Evolutionary conservation across 2,888 invertebrate species (phyloP).

Genomic region (Coenonympha glycerion): DNA sequence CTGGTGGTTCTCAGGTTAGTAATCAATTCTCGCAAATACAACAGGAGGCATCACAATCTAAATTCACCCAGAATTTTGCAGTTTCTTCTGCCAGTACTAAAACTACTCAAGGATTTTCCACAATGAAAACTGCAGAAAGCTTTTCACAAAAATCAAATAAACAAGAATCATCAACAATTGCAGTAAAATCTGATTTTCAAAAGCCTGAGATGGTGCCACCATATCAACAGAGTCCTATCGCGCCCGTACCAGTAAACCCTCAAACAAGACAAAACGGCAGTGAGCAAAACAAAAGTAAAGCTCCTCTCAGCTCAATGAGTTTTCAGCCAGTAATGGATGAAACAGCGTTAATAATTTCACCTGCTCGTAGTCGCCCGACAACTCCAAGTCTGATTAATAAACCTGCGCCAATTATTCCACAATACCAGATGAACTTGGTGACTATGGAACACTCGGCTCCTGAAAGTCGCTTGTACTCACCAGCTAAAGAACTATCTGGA

Average conservation of each 20-base stretch:
- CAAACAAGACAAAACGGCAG: constrained; percentile 32
- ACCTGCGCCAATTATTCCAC: constrained; percentile 84
- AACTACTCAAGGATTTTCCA: constrained; percentile 47
- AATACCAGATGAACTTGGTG: constrained; percentile 85
- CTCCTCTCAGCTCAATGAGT: constrained; percentile 74
- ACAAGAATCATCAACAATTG: constrained; percentile 55
- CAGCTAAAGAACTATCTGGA: constrained; percentile 75
- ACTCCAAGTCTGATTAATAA: constrained; percentile 84
- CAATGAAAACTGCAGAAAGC: constrained; percentile 59
- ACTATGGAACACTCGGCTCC: constrained; percentile 79
- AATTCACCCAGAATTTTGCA: constrained; percentile 44
- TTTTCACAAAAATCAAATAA: constrained; percentile 63
- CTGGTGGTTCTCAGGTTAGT: constrained; percentile 57
- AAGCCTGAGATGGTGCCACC: constrained; percentile 79
- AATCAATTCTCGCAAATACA: constrained; percentile 46
- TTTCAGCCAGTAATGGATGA: constrained; percentile 81
- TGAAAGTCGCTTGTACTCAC: constrained; percentile 77
- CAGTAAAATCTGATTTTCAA: constrained; percentile 73
- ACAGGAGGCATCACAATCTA: constrained; percentile 51
- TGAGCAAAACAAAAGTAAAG: constrained; percentile 48
- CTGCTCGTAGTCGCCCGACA: constrained; percentile 74
- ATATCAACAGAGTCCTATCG: constrained; percentile 71
- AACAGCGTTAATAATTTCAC: constrained; percentile 69
- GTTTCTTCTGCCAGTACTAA: constrained; percentile 40
- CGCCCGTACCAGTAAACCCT: constrained; percentile 7